phyloP scores from a whole-genome alignment of 2,113 vertebrate genomes.

The Eubucco bourcierii region DNA sequence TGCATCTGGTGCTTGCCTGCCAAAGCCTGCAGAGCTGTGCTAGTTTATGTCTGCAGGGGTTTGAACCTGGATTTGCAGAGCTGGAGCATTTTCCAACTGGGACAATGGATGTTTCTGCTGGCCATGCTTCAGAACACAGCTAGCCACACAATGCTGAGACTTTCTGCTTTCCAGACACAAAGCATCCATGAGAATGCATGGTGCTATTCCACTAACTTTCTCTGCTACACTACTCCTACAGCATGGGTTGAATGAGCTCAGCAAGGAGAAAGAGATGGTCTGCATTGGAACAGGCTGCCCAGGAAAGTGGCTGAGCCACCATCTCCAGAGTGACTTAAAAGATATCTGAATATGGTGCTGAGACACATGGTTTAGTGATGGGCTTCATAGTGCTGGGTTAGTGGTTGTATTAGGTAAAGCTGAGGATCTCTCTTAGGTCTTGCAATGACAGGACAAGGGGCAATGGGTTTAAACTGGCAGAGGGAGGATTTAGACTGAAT shows the following conservation, averaged over 20 bases:
- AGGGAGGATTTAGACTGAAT: too few relatives aligned
- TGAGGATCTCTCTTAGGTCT: too few relatives aligned
- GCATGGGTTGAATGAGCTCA: neutral
- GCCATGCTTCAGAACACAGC: rapidly evolving
- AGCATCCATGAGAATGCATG: neutral
- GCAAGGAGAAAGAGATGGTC: neutral
- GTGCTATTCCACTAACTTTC: neutral
- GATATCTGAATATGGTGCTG: neutral
- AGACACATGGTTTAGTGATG: neutral
- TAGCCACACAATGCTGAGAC: rapidly evolving
- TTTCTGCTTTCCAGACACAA: neutral
- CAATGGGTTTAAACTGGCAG: too few relatives aligned
- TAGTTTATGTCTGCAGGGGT: neutral
- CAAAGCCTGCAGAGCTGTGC: neutral
- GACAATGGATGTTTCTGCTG: neutral
- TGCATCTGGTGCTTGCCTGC: neutral
- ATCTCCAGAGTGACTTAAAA: neutral
- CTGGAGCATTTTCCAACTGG: neutral
- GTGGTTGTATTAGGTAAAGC: neutral
- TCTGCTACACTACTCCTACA: neutral
- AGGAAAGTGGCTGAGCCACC: neutral
- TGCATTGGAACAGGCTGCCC: neutral
- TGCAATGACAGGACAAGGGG: too few relatives aligned
- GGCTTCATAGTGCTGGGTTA: neutral
- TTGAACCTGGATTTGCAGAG: neutral